A percentile compares a stretch with the other conserved stretches of the same genome.
These are phyloP conservation scores for Tachysurus vachellii DNA, from an alignment of 2,113 vertebrate genomes.

Conservation along the genomic window DNA sequence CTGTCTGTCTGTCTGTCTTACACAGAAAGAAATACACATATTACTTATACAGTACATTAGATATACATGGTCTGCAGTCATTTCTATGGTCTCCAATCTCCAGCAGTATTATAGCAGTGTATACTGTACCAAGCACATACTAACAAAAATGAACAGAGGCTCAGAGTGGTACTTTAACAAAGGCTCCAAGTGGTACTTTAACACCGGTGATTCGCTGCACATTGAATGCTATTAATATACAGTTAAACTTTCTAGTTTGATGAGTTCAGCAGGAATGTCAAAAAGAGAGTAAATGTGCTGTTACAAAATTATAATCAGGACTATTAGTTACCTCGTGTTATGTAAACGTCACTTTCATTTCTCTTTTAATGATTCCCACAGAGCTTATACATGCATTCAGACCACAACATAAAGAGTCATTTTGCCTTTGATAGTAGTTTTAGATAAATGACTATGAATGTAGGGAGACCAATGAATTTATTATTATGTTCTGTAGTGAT, in stretches of 20 bases:
- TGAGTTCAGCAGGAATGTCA: neutral
- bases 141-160: neutral
- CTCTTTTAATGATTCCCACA: neutral
- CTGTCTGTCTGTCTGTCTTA: too few species aligned
- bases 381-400: neutral
- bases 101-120: neutral
- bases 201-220: slow-evolving; percentile 1
- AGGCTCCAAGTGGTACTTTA: neutral
- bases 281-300: neutral
- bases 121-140: neutral
- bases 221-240: slow-evolving; percentile 5
- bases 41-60: neutral
- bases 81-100: neutral
- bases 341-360: neutral
- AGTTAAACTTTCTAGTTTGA: neutral
- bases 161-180: neutral
- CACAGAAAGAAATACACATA: neutral
- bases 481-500: neutral
- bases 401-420: neutral
- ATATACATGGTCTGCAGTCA: neutral
- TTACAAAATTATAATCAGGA: neutral
- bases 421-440: neutral
- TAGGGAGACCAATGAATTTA: neutral
- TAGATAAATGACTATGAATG: neutral
- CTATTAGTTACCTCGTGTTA: neutral